Base-by-base conservation (phyloP, 2,113 vertebrate genomes). In the Bothrops jararaca region DNA sequence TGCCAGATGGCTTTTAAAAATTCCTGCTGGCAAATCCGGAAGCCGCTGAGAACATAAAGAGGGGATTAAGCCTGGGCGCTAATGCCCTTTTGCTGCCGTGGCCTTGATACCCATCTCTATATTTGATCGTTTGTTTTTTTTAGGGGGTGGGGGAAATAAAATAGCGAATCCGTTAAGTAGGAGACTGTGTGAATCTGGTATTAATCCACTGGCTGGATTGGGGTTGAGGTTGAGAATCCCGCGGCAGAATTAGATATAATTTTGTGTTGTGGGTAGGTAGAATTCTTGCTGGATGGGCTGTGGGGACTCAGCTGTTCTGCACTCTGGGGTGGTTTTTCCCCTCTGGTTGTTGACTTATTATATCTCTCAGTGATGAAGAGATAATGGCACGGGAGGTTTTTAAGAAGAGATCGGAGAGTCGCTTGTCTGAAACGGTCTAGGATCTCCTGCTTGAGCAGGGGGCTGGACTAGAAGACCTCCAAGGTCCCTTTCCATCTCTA, bases 81-180 rank as follows among this genome's bases (percentile, higher is more conserved):
- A 13, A 88, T 22, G 1, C 29, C n/a, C 22, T 7, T 4, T 54
- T 13, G 1, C 9, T 0, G 0, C 26, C 13, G 26, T 6, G 13
- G 29, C 45, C 3, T 18, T 50, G n/a, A 23, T 56, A 24, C 18
- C 15, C 11, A 20, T 50, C 85, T 48, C 24, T n/a, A 0, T 12
- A 29, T 64, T 45, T 11, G 26, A 8, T 5, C 29, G 3, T 22
- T 20, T 80, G n/a, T n/a, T n/a, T n/a, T 9, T 80, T n/a, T 29
- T 3, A 13, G 34, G 6, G 15, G 5, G 4, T 5, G 5, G n/a
- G 7, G 34, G 18, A 8, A 22, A 6, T 80, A 80, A 39, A 34
- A 8, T 20, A 80, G 39, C 0, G 34, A 80, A 39, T 34, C 69
- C 39, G 1, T 34, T 80, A 80, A 80, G 69, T 34, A 22, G 69